Evolutionary conservation across 2,888 invertebrate species (phyloP), one percentile per base, ranked within the genome.

Genomic region (Kuschelorhynchus macadamiae): DNA sequence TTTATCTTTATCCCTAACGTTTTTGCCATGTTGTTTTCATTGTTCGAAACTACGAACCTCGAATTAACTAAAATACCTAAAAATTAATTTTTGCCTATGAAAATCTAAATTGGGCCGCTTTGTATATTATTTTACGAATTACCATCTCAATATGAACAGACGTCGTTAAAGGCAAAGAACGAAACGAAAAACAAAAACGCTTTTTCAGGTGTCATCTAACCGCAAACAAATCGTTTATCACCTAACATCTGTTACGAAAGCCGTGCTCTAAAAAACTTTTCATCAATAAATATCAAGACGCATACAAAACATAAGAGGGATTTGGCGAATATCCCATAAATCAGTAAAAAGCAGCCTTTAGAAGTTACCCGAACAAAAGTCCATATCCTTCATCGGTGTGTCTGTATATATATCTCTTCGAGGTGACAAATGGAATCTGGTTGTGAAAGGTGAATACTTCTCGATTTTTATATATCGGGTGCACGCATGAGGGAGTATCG

Each of bases 361-460:
- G 33, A 41, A 57, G 46, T 39, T 30, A 56, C 21, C 30, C 41
- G 62, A 62, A 56, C 62, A 67, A 67, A 67, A 67, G 57, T 63
- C 63, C 39, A 52, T 56, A 67, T 67, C 67, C 67, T 67, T 62
- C 63, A 62, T 55, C 55, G 55, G 30, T 52, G 25, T 57, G 57
- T 55, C 55, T 46, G 30, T 52, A 7, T 50, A 41, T 52, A 42
- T 61, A 56, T 62, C 42, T 63, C 57, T 57, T 63, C 30, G 30
- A 75, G 75, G 80, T 83, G 83, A 83, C 82, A 82, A 83, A 83
- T 83, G 83, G 80, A 81, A 79, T 81, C 83, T 82, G 83, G 74
- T 77, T 77, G 80, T 82, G 83, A 83, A 80, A 83, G 83, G 83
- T 83, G 83, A 80, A 80, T 80, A 80, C 79, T 80, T 79, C 78